Conservation (phyloP, 1,140 invertebrate genomes). For the Diabrotica undecimpunctata region DNA sequence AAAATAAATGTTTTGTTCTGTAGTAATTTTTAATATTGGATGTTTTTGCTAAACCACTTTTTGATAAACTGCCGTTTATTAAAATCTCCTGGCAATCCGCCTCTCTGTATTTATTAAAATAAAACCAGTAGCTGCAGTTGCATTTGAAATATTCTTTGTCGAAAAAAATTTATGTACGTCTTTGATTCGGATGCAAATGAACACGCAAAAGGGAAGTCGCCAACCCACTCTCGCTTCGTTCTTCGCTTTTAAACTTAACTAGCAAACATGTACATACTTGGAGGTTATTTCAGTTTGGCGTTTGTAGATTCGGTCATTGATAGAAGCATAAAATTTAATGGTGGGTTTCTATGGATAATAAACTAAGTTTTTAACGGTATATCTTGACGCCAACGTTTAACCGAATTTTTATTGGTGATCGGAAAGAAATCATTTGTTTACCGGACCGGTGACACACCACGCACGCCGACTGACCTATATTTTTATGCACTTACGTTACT, state of each 20-base stretch:
- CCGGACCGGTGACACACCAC: neutral
- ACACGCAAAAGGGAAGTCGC: neutral
- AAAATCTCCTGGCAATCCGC: too few relatives aligned
- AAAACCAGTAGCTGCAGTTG: neutral
- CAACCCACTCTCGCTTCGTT: neutral
- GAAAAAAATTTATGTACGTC: neutral
- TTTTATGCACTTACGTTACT: neutral
- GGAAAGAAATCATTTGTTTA: neutral
- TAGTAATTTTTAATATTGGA: too few relatives aligned
- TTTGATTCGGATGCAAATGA: slow-evolving; percentile 2
- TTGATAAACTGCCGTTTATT: too few relatives aligned
- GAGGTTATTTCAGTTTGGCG: neutral
- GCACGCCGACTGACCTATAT: slow-evolving; percentile 1
- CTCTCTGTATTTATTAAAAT: neutral
- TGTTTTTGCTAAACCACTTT: too few relatives aligned
- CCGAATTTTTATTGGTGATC: neutral
- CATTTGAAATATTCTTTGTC: neutral
- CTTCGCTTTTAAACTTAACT: neutral
- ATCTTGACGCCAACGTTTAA: neutral
- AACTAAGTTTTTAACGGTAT: slow-evolving; percentile 1
- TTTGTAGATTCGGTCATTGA: neutral
- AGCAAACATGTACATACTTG: slow-evolving; percentile 2
- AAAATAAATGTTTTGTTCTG: too few relatives aligned
- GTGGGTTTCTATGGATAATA: neutral
- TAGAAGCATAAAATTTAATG: neutral